Base-by-base conservation (phyloP, 2,113 vertebrate species). In the Petrocephalus zakoni region DNA sequence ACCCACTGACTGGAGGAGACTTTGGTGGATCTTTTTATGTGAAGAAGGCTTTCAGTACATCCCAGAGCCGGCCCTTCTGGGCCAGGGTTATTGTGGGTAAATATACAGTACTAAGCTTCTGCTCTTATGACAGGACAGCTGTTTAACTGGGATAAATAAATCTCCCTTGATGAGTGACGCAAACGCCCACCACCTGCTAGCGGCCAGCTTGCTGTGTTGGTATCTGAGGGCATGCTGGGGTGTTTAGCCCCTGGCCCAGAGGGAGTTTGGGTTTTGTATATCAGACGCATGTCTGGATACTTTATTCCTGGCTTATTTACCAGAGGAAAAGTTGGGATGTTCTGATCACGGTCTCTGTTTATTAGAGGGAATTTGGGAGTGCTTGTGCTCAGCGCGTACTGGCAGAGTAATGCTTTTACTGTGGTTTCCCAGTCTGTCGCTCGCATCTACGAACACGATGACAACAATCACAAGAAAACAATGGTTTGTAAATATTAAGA, bases 401-500 rank as follows among this genome's bases (percentile, higher is more conserved):
- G 15, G 81, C 42, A 83, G 37, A 21, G 78, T 2, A 47, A 46
- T 81, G 17, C 0, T 19, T 37, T 21, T 8, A 10, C 37, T 81
- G 81, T 49, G 81, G 19, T 49, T n/a, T 46, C 46, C 19, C 37
- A 22, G 21, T 83, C 46, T 22, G 42, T 83, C 13, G 7, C 34
- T 83, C 81, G 21, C 42, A 25, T 37, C 86, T 64, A 17, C 19
- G 1, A 13, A 47, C 47, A 42, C 55, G 46, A 13, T 87, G 85
- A 87, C 29, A 42, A 56, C 56, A 22, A 64, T 49, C 61, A 72
- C 46, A 87, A 72, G n/a, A 87, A 64, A 17, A 46, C 34, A 75
- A 75, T 4, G 34, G 86, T 88, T 53, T 78, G n/a, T 87, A 75
- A 34, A 58, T 75, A 84, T 85, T 25, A 17, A 52, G 29, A 87